Conservation (phyloP, 2,888 invertebrate genomes). For the Stenoptilia bipunctidactyla region DNA sequence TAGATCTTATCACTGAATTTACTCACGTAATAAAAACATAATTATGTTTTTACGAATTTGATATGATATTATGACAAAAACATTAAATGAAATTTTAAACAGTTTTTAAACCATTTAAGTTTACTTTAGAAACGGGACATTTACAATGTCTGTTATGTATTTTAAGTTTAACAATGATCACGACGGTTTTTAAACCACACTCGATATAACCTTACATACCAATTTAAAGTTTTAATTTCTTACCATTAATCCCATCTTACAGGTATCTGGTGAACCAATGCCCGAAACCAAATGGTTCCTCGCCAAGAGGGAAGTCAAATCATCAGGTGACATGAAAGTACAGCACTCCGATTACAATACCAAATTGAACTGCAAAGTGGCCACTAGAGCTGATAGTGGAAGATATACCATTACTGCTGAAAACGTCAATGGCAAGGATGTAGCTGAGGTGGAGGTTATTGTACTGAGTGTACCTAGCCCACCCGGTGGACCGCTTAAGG, state of each 20-base stretch:
- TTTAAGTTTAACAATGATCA: too few relatives aligned
- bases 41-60: too few relatives aligned
- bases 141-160: too few relatives aligned
- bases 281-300: slow-evolving; percentile 94
- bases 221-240: not conserved
- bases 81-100: too few relatives aligned
- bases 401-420: slow-evolving; percentile 92
- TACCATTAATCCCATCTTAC: not conserved
- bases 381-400: slow-evolving; percentile 89
- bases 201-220: too few relatives aligned
- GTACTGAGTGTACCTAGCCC: slow-evolving; percentile 90
- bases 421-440: slow-evolving; percentile 94
- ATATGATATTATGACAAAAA: too few relatives aligned
- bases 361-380: slow-evolving; percentile 82
- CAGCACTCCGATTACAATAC: slow-evolving; percentile 89
- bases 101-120: too few relatives aligned
- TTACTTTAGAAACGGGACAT: too few relatives aligned
- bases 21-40: too few relatives aligned
- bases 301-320: slow-evolving; percentile 82
- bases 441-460: slow-evolving; percentile 91
- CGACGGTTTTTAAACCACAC: too few relatives aligned
- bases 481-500: slow-evolving; percentile 92
- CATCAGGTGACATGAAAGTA: slow-evolving; percentile 82
- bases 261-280: slow-evolving; percentile 89
- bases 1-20: too few relatives aligned